Evolutionary conservation across 2,797 vertebrate species (phyloP).

Genomic region (Trematomus bernacchii): DNA sequence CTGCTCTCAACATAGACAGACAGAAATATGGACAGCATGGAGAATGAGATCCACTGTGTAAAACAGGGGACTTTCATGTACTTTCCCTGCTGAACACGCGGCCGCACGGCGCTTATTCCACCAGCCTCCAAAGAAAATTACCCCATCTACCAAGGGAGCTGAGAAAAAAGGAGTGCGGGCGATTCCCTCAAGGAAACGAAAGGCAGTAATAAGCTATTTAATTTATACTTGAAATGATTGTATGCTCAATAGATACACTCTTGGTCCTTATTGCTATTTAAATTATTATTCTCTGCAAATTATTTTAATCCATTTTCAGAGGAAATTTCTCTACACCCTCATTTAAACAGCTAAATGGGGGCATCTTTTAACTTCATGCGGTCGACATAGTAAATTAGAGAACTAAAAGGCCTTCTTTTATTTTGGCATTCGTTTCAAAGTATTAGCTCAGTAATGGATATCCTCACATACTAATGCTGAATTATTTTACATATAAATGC

Average conservation of each 20-base stretch:
- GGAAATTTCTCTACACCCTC: slow-evolving; percentile 83
- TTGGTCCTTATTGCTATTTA: slow-evolving; percentile 88
- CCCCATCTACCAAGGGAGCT: slow-evolving; percentile 74
- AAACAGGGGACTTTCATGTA: slow-evolving; percentile 87
- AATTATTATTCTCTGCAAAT: slow-evolving; percentile 88
- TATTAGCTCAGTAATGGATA: slow-evolving; percentile 80
- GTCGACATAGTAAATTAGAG: slow-evolving; percentile 85
- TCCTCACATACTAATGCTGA: slow-evolving; percentile 76
- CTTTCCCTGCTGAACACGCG: slow-evolving; percentile 82
- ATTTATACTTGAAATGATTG: slow-evolving; percentile 89
- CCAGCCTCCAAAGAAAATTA: slow-evolving; percentile 85
- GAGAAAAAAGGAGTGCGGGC: slow-evolving; percentile 74
- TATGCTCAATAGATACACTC: slow-evolving; percentile 87
- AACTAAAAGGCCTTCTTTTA: slow-evolving; percentile 79
- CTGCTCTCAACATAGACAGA: slow-evolving; percentile 80
- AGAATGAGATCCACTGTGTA: slow-evolving; percentile 85
- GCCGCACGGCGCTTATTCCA: slow-evolving; percentile 79
- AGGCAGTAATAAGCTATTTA: slow-evolving; percentile 89
- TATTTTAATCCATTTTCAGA: slow-evolving; percentile 91
- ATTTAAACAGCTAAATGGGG: slow-evolving; percentile 88
- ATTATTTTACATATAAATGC: slow-evolving; percentile 82
- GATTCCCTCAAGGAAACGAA: slow-evolving; percentile 84
- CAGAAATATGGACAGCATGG: slow-evolving; percentile 84
- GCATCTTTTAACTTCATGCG: slow-evolving; percentile 86
- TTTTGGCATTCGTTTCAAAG: slow-evolving; percentile 83